Percentiles rank a stretch among this genome's conserved stretches.
Conservation (phyloP, 2,113 vertebrate species). For the Heteronetta atricapilla region DNA sequence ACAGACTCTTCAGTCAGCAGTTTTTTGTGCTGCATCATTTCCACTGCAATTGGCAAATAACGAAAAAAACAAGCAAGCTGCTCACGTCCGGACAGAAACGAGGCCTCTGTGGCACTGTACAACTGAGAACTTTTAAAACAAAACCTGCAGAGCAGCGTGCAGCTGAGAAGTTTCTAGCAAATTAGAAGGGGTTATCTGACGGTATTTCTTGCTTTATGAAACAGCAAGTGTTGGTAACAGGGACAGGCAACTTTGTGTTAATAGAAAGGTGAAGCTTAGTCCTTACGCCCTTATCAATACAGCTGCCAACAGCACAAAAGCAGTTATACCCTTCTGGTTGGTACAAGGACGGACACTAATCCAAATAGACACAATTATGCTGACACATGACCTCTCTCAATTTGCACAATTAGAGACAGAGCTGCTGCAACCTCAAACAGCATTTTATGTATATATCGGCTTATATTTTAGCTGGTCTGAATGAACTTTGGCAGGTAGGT, state of each 20-base stretch:
- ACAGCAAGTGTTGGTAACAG: background rate
- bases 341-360: background rate
- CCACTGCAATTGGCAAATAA: conserved; percentile 21
- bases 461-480: background rate
- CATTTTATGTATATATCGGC: background rate
- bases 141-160: rapidly evolving
- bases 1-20: conserved; percentile 29
- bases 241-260: background rate
- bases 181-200: background rate
- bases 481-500: background rate
- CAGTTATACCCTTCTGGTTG: background rate
- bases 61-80: background rate
- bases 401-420: background rate
- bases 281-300: background rate
- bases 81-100: background rate
- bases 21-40: conserved; percentile 61
- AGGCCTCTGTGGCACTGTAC: background rate
- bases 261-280: conserved; percentile 39
- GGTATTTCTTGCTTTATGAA: background rate
- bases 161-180: background rate
- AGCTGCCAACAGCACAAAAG: background rate
- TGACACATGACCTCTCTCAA: background rate
- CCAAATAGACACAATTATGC: background rate
- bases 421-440: background rate
- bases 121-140: background rate